Conservation (phyloP, 64 coral and sea anemone genomes). For the Platygyra sinensis region DNA sequence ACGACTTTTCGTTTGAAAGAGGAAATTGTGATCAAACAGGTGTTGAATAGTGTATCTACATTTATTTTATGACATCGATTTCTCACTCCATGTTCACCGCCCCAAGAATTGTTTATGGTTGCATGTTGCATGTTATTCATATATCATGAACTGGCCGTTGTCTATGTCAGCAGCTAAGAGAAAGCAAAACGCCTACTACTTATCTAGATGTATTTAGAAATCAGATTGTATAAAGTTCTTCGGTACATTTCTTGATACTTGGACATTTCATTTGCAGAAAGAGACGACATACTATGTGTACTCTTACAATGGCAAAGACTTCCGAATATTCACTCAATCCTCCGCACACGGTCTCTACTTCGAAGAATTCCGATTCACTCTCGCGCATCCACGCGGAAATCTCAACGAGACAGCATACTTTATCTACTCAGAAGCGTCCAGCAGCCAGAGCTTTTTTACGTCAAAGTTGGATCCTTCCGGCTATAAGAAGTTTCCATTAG, state of each 20-base stretch:
- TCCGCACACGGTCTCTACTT: neutral
- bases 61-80: no score
- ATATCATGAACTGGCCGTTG: no score
- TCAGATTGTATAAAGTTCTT: no score
- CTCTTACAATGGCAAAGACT: neutral
- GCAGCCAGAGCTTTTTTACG: neutral
- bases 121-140: no score
- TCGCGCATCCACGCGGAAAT: constrained; percentile 7
- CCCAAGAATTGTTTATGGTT: no score
- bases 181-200: no score
- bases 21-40: neutral
- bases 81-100: no score
- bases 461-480: neutral
- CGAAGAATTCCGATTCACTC: constrained; percentile 1
- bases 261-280: neutral
- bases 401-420: neutral
- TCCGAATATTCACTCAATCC: neutral
- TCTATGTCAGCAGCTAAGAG: no score
- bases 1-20: neutral
- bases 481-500: neutral
- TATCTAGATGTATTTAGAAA: no score
- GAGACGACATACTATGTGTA: neutral
- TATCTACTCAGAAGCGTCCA: neutral
- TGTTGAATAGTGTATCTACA: neutral
- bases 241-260: neutral